Evolutionary conservation across 2,113 vertebrate species (phyloP), one percentile per base, ranked within the genome.

Genomic region (Romanogobio albipinnatus): DNA sequence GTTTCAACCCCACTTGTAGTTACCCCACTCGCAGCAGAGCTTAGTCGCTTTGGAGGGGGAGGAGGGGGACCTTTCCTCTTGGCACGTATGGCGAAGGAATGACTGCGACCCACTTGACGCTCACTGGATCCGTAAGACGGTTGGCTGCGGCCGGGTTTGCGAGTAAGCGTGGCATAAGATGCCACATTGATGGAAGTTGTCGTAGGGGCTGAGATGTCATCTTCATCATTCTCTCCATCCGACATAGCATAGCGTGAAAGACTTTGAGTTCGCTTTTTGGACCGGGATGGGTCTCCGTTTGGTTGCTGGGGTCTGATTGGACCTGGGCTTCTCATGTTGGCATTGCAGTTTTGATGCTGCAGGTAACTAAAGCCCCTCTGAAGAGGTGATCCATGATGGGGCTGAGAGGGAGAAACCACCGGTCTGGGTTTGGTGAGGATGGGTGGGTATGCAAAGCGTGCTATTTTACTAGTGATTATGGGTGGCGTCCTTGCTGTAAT

Each of bases 61-160:
- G 98, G 98, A 0, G 98, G 97, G 0, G 98, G 97, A 0, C 97
- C 97, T 87, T 98, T 98, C 86, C 95, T 97, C 6, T 96, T 95
- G 1, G 97, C 96, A 1, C 97, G 95, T 47, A 99, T 95, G 0
- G 96, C 97, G 0, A 99, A 99, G 0, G 97, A 99, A 91, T 99
- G 97, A 71, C 97, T 98, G 68, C 97, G 96, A 59, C 97, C 97
- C 78, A 99, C 96, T 0, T 92, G 94, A 93, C 90, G 90, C n/a
- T 94, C 92, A 0, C 89, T 51, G 15, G 87, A 76, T 0, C 61
- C 68, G 87, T 90, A 83, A 15, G 1, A 84, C 11, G 56, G 26
- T 29, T 92, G 92, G 87, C 91, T 86, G 74, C 93, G 92, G 0
- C 96, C 96, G 7, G 97, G 97, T 74, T 95, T 97, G 68, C 96